Evolutionary conservation across 2,888 invertebrate genomes (phyloP), one percentile per base, ranked within the genome.

Genomic region (Pterobdella sp.): DNA sequence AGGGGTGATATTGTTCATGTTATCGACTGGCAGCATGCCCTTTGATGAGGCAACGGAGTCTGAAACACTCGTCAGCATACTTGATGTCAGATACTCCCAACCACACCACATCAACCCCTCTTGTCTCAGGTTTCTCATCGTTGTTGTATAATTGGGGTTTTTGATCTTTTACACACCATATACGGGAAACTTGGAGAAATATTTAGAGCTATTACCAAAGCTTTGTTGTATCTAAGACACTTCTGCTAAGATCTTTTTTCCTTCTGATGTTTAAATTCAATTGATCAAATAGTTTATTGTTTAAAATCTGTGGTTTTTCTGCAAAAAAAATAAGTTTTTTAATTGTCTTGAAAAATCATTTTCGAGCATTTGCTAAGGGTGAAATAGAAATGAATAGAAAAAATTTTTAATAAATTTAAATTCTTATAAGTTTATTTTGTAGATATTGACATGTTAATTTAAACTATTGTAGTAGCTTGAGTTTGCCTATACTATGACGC

Each of bases 1-100:
- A 74, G 98, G 98, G 74, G 97, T 98, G 26, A 96, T 98, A 81
- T 87, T 98, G 64, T 99, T 92, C 85, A 98, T 98, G 96, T 87
- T 98, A 81, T 96, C 97, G 7, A 94, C 93, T 84, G 98, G 98
- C 4, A 90, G 92, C 82, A 91, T 96, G 56, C 98, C 98, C 4
- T 98, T 98, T 84, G 94, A 96, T 86, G 97, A 97, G 86, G 95
- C 96, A 37, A 98, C 96, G 84, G 98, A 99, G 85, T 95, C 94
- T 80, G 98, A 98, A 87, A 99, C 98, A 0, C 86, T 99, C 73
- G 97, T 95, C 36, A 96, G 94, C 93, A 98, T 98, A 78, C 94
- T 98, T 92, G 97, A 98, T 85, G 97, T 96, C 86, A 94, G 94
- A 87, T 98, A 95, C 84, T 90, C 90, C 74, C 90, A 94, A 81